Conservation (phyloP, 1,140 invertebrate species). For the Grapholita molesta region DNA sequence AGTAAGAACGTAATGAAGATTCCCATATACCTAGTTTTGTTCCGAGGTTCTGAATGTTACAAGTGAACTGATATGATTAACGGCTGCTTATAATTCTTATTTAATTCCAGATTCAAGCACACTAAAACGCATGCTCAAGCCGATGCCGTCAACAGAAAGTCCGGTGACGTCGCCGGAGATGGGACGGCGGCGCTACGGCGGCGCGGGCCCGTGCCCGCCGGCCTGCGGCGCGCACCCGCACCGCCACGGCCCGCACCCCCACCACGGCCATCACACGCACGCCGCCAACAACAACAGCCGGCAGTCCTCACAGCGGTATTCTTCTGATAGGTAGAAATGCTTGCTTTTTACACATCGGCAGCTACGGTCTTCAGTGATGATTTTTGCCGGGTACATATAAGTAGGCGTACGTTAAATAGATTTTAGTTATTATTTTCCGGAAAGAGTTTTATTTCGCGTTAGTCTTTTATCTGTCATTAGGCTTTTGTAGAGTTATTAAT, state of each 20-base stretch:
- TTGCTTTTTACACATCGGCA: neutral
- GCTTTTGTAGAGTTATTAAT: no score
- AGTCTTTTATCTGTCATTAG: no score
- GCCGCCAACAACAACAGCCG: constrained; percentile 66
- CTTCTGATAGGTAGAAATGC: constrained; percentile 6
- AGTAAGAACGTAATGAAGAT: no score
- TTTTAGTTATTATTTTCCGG: neutral
- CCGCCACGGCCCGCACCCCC: constrained; percentile 67
- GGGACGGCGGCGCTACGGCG: constrained; percentile 85
- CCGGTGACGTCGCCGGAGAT: constrained; percentile 93
- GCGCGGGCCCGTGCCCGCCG: constrained; percentile 66
- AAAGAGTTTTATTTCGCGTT: neutral
- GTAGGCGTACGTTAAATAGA: constrained; percentile 24
- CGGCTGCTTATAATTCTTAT: neutral
- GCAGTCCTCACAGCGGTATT: constrained; percentile 61
- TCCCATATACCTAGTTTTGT: no score
- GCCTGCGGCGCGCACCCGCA: constrained; percentile 73
- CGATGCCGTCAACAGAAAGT: constrained; percentile 91
- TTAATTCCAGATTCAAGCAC: constrained; percentile 87
- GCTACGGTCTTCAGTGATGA: neutral
- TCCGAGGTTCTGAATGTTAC: no score
- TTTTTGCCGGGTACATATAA: neutral
- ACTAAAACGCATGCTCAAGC: constrained; percentile 95
- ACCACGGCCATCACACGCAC: constrained; percentile 69
- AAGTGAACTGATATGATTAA: neutral